A percentile compares a stretch with the other conserved stretches of the same genome.
Evolutionary conservation across 2,797 vertebrate species (phyloP).

Genomic region (Smutsia gigantea): DNA sequence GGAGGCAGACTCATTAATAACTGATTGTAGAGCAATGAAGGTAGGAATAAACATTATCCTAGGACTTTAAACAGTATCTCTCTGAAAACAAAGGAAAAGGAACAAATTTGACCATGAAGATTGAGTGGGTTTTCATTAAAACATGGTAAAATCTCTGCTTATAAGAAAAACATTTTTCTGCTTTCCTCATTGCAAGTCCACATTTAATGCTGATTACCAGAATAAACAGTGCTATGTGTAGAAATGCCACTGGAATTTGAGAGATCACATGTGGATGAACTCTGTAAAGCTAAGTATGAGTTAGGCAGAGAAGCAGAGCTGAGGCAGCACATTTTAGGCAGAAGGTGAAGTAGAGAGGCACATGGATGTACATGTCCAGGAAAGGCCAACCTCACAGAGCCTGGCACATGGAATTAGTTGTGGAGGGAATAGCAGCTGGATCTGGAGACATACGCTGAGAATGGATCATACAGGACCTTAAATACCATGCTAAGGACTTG

Average conservation of each 20-base stretch:
- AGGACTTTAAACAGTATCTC: not conserved
- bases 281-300: not conserved
- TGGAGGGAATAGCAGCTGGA: not conserved
- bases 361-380: no score
- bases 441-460: not conserved
- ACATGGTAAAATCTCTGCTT: not conserved
- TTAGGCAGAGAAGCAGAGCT: not conserved
- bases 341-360: not conserved
- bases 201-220: not conserved
- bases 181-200: not conserved
- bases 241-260: not conserved
- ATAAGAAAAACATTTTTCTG: not conserved
- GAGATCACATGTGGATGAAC: not conserved
- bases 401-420: not conserved
- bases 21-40: not conserved
- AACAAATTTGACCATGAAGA: not conserved
- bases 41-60: not conserved
- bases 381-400: not conserved
- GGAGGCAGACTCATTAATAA: not conserved
- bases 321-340: not conserved
- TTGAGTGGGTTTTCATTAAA: not conserved
- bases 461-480: not conserved
- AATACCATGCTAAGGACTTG: not conserved
- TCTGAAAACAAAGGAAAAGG: not conserved
- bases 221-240: not conserved